phyloP scores from a whole-genome alignment of 2,797 vertebrate genomes.

The Cirrhinus mrigala region DNA sequence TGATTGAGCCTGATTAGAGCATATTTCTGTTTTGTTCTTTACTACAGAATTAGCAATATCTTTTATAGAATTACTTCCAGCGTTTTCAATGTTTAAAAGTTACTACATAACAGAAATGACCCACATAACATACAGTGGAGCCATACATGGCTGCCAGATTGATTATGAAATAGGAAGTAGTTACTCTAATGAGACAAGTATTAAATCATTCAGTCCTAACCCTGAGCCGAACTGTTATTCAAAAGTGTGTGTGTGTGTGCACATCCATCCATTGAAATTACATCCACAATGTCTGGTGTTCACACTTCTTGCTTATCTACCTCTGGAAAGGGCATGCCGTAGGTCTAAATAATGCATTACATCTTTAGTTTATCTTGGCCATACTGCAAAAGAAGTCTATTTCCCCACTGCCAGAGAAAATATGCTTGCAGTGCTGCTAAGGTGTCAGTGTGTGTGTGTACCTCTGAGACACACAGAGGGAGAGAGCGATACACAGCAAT shows the following conservation, averaged over 20 bases:
- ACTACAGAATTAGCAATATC: not conserved
- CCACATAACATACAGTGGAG: not conserved
- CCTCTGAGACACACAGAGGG: constrained; percentile 6
- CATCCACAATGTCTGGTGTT: constrained; percentile 37
- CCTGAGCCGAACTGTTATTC: not conserved
- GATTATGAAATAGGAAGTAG: constrained; percentile 4
- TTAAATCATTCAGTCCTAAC: not conserved
- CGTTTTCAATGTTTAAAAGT: not conserved
- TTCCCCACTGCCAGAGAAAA: constrained; percentile 42
- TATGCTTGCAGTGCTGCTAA: constrained; percentile 28
- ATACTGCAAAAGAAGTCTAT: constrained; percentile 46
- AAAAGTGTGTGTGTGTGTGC: not conserved
- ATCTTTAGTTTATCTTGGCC: constrained; percentile 50
- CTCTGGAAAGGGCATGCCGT: constrained; percentile 44
- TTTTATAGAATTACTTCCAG: not conserved
- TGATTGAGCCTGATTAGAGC: not conserved
- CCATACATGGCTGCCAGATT: not conserved
- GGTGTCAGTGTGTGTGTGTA: constrained; percentile 32
- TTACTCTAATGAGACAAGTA: constrained; percentile 29
- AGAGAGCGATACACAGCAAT: constrained; percentile 26
- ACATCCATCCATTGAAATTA: constrained; percentile 33
- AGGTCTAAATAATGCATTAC: constrained; percentile 52
- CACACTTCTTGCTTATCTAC: constrained; percentile 30
- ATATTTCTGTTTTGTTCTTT: not conserved
- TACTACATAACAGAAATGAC: not conserved